Base-by-base conservation (phyloP, 2,888 invertebrate species). In the Xestia c-nigrum region DNA sequence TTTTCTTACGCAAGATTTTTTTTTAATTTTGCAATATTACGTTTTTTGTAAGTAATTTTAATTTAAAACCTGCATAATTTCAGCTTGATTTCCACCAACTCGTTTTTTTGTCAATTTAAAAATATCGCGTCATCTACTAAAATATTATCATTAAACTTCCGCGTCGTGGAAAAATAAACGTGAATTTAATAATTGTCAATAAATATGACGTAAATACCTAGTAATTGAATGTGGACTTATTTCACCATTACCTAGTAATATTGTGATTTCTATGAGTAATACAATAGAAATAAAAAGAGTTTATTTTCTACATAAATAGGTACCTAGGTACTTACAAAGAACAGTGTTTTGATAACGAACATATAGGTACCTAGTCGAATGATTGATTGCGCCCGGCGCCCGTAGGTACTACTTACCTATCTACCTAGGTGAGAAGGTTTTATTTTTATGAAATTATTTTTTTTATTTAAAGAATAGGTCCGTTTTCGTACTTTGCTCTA, bases 1-100 rank as follows among this genome's bases (percentile, higher is more conserved):
- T 57, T 47, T 47, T 50, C 77, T 88, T 88, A 83, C 88, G 83
- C 84, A 88, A 89, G 31, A 55, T 40, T 40, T 40, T 40, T n/a
- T 40, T 43, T 43, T 63, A 75, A 75, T 90, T 88, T 83, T 71
- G 87, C 83, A 90, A 90, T 83, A 67, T 0, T 47, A 19, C 16
- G 19, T 1, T 4, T 24, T 43, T 71, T 38, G 3, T 0, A 16
- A 50, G 14, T 31, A 31, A 3, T 14, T 61, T 31, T 59, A 38
- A 12, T 55, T 12, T 19, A 47, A 52, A 50, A 12, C 40, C 6
- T 24, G n/a, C 38, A 0, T 67, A 52, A 21, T 55, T 46, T 63
- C 5, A 24, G 46, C 16, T 55, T 24, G 5, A 46, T 61, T 69
- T n/a, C n/a, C 9, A 24, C 16, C 21, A 47, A 55, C 14, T 9